A percentile compares a stretch with the other conserved stretches of the same genome.
Conservation (phyloP, 2,888 invertebrate genomes). For the Stenoptilia bipunctidactyla region DNA sequence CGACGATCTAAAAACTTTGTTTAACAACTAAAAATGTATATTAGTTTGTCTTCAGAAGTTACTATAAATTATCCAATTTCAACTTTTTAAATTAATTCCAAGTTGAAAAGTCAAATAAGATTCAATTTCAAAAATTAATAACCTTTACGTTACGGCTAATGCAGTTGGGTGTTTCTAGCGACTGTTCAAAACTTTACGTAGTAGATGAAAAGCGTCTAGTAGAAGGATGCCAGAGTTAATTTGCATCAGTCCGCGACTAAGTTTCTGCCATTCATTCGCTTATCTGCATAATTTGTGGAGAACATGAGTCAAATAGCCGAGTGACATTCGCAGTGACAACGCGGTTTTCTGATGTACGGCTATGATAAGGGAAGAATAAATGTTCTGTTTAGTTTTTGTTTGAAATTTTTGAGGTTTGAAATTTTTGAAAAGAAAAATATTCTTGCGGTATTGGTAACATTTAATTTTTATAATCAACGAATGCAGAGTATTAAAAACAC, state of each 20-base stretch:
- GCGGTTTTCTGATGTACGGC: slow-evolving; percentile 54
- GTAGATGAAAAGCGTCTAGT: slow-evolving; percentile 48
- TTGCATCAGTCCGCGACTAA: slow-evolving; percentile 56
- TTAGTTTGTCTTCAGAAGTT: no score
- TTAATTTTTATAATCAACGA: no score
- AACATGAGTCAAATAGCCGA: slow-evolving; percentile 57
- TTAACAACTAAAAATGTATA: no score
- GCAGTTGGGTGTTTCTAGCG: slow-evolving; percentile 32
- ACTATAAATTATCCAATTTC: no score
- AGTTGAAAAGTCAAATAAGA: no score
- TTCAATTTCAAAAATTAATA: not conserved
- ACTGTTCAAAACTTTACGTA: slow-evolving; percentile 33
- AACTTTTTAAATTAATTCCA: no score
- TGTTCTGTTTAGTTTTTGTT: no score
- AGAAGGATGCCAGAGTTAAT: slow-evolving; percentile 51
- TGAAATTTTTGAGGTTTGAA: no score
- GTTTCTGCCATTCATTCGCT: slow-evolving; percentile 59
- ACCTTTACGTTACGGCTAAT: slow-evolving; percentile 14
- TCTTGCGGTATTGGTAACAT: no score
- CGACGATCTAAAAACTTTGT: no score
- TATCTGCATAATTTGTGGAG: slow-evolving; percentile 63
- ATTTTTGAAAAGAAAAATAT: no score
- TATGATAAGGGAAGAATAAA: slow-evolving; percentile 59
- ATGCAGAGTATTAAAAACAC: no score
- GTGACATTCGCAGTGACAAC: slow-evolving; percentile 46